Base-by-base conservation (phyloP, 2,888 invertebrate genomes). In the Folsomia manolachei region DNA sequence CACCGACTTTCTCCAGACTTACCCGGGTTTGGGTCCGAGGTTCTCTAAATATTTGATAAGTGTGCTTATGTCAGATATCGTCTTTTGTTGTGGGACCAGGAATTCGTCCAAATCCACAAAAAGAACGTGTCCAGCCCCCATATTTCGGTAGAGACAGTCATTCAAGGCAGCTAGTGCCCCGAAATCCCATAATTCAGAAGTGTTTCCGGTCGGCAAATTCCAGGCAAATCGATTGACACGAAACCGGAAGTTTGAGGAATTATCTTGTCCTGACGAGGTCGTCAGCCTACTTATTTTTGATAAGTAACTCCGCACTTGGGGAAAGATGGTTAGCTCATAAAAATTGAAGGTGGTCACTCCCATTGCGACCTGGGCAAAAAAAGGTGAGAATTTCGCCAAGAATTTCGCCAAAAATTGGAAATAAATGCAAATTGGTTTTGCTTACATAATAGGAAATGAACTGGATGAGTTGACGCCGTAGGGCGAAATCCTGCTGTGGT, bases 131-230 rank as follows among this genome's bases (percentile, higher is more conserved):
- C 90, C 92, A 70, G 86, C 85, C 80, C 92, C 90, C 94, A 95
- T 95, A 74, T 91, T 92, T 81, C 94, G 88, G 85, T 95, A 95
- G 21, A 95, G 87, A 83, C 95, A 95, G 86, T 95, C 95, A 85
- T 95, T 95, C 80, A 95, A 88, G 2, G 95, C 94, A 0, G 95
- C 94, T 83, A 95, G 65, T 18, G 75, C 66, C 7, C 80, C 80
- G 60, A 75, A 80, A 56, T 80, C 80, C 80, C 80, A 80, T 18
- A 80, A 71, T 65, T 80, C 80, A 1, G 75, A 75, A 1, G 72
- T 73, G 64, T 76, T 80, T 67, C 80, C 80, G 2, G 80, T 78
- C 25, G 80, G 80, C 51, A 79, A 69, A 75, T 80, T 80, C 80
- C 80, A 80, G n/a, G n/a, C n/a, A n/a, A n/a, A n/a, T n/a, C n/a